Conservation (phyloP, 92 coral and sea anemone genomes). For the Zoanthus gigantus region DNA sequence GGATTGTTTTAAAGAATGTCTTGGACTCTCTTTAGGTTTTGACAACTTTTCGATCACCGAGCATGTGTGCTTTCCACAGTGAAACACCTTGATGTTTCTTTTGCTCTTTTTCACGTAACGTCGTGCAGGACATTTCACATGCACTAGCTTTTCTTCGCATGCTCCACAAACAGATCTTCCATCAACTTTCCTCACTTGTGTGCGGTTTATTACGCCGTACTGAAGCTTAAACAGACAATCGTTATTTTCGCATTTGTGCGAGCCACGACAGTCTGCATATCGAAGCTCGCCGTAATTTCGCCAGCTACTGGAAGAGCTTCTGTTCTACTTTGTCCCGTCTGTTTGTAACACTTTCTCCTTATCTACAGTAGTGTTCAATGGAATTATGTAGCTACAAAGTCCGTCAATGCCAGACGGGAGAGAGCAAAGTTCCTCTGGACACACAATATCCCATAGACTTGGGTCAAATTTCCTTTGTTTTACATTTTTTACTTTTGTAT, state of each 20-base stretch:
- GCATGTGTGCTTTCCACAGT: constrained; percentile 41
- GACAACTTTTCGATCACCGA: constrained; percentile 12
- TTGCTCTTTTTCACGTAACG: constrained; percentile 24
- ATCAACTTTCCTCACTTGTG: constrained; percentile 29
- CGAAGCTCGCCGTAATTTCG: neutral
- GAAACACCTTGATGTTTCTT: constrained; percentile 31
- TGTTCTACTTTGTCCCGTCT: constrained; percentile 42
- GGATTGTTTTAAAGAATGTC: constrained; percentile 33
- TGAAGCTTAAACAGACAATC: constrained; percentile 46
- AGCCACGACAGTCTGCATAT: constrained; percentile 46
- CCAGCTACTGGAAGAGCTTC: constrained; percentile 30
- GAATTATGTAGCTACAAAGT: constrained; percentile 5
- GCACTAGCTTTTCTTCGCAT: neutral
- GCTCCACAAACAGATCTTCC: constrained; percentile 23
- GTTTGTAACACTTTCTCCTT: constrained; percentile 20
- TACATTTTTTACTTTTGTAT: neutral
- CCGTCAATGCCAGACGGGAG: constrained; percentile 19
- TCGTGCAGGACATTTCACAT: constrained; percentile 30
- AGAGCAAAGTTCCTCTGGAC: constrained; percentile 13
- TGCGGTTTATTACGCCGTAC: constrained; percentile 37
- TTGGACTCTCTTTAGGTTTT: constrained; percentile 24
- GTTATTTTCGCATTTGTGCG: constrained; percentile 6
- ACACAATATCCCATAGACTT: constrained; percentile 4
- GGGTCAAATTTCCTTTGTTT: constrained; percentile 33
- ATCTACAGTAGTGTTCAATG: neutral